Base-by-base conservation (phyloP, 2,888 invertebrate genomes). In the Lamproptera curius region DNA sequence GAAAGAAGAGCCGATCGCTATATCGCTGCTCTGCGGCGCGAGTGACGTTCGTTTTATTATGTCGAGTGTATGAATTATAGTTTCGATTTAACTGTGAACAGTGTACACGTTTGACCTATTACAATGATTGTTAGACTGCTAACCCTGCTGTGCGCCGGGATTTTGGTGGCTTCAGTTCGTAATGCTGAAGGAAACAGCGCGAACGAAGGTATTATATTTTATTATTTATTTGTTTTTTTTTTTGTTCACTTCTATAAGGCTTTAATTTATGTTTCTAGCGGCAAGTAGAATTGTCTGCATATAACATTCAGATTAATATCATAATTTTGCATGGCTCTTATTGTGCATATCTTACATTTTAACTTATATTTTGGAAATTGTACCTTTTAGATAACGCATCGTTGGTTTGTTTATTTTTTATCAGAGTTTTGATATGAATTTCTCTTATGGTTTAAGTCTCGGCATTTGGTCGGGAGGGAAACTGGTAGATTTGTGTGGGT, bases 91-190 rank as follows among this genome's bases (percentile, higher is more conserved):
- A 75, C 71, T 79, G 84, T 86, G 80, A 82, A 84, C 78, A 73
- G 63, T 73, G 82, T 82, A 79, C 44, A 10, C 67, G 67, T 73
- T 67, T 68, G 64, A 79, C 69, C 71, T 70, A 72, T 79, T 76
- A 86, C 72, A 80, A 88, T 88, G 88, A 88, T 88, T 85, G 87
- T 88, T 86, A 86, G 88, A 81, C 86, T 78, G 70, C 73, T 82
- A 71, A 79, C 74, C 85, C 67, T 86, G 73, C 65, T 85, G 77
- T 87, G 80, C 76, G 67, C 85, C 69, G 87, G 81, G 76, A 76
- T 83, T 77, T 78, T 86, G 77, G 76, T 73, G 73, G 78, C 81
- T 76, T 73, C 80, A 73, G 82, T 82, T 67, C 77, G 70, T 69
- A 74, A 73, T 68, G 77, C 73, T 58, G 76, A 77, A 55, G 75